These are phyloP conservation scores for Serinus canaria DNA, from an alignment of 2,113 vertebrate genomes.

Conservation along the genomic window DNA sequence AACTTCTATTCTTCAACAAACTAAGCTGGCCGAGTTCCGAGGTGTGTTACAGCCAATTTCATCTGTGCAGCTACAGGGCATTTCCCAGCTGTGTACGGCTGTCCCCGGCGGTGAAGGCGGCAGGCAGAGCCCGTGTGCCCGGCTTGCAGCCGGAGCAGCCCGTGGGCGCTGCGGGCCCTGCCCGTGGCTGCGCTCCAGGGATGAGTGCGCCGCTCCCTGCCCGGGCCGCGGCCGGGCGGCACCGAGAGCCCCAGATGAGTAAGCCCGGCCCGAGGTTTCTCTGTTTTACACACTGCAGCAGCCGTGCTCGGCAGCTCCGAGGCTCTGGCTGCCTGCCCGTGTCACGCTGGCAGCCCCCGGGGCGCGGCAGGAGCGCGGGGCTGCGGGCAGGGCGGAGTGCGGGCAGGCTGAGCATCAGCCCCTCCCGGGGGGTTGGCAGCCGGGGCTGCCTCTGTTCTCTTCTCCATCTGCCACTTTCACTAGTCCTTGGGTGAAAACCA, in stretches of 20 bases:
- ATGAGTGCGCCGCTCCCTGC: neutral
- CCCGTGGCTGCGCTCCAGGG: fast-evolving
- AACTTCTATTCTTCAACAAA: neutral
- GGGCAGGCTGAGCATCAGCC: neutral
- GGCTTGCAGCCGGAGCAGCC: neutral
- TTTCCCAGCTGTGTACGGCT: neutral
- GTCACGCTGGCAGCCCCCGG: neutral
- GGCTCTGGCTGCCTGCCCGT: neutral
- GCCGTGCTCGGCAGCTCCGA: neutral
- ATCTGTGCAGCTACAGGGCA: neutral
- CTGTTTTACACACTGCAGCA: neutral
- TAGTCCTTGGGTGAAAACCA: neutral
- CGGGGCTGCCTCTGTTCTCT: neutral
- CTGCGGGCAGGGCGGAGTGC: fast-evolving
- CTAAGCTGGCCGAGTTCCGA: neutral
- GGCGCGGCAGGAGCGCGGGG: too few relatives aligned
- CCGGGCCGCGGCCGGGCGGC: neutral
- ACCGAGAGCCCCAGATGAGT: constrained; percentile 10
- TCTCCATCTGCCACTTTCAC: neutral
- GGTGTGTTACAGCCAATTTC: neutral
- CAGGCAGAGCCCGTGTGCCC: neutral
- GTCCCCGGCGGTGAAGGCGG: neutral
- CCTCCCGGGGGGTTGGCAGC: neutral
- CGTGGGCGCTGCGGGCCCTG: neutral
- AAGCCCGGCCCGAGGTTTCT: neutral